Percentiles rank a stretch among this genome's conserved stretches.
Evolutionary conservation across 2,888 invertebrate genomes (phyloP).

Genomic region (Seira ritae): DNA sequence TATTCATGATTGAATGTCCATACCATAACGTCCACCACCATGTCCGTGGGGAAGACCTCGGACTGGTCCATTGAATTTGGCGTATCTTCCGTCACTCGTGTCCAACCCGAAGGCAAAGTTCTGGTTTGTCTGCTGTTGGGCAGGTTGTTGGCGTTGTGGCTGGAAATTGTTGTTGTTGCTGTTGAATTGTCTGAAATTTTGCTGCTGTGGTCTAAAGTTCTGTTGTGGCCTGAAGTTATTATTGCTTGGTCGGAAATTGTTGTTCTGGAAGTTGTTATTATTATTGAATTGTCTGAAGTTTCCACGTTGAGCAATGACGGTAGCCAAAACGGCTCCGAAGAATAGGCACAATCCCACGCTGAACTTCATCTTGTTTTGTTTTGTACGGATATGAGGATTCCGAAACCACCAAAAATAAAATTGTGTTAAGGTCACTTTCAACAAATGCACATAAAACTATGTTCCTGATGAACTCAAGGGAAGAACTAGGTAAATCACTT

Average conservation of each 20-base stretch:
- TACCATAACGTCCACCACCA: constrained; percentile 62
- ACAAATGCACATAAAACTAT: too few species aligned
- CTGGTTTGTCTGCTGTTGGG: constrained; percentile 34
- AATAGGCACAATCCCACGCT: constrained; percentile 47
- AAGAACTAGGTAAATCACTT: constrained; percentile 24
- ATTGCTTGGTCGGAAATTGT: constrained; percentile 35
- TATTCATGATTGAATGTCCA: not conserved
- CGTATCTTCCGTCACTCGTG: constrained; percentile 56
- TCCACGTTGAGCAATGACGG: constrained; percentile 41
- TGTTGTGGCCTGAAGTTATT: constrained; percentile 40
- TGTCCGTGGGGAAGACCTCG: constrained; percentile 61
- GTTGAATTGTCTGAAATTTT: constrained; percentile 44
- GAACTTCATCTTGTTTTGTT: constrained; percentile 47
- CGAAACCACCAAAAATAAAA: too few species aligned
- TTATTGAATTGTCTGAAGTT: constrained; percentile 53
- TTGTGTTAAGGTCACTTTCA: constrained; percentile 39
- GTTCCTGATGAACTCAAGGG: too few species aligned
- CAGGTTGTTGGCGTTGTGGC: not conserved
- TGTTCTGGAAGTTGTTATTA: constrained; percentile 22
- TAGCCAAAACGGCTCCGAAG: constrained; percentile 46
- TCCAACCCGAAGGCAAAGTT: constrained; percentile 56
- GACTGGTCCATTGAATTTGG: constrained; percentile 65
- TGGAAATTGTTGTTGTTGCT: constrained; percentile 47
- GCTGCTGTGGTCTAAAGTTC: constrained; percentile 27
- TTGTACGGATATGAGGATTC: too few species aligned